Conservation (phyloP, 2,888 invertebrate species). For the Phalera bucephala region DNA sequence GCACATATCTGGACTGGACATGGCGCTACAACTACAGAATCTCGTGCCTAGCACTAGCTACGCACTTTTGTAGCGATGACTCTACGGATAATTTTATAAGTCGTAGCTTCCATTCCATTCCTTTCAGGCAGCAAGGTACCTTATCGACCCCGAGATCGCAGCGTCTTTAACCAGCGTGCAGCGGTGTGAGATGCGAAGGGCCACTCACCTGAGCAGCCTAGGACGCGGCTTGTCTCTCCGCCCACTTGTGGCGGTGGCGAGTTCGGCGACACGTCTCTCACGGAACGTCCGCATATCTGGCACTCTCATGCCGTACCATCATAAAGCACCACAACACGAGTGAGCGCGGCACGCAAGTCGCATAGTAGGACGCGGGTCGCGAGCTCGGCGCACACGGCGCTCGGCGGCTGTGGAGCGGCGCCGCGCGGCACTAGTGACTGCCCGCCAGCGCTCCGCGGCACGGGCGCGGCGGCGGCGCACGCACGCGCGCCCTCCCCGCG, state of each 20-base stretch:
- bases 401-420: constrained; percentile 44
- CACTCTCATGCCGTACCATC: constrained; percentile 78
- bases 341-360: constrained; percentile 67
- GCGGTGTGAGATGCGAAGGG: constrained; percentile 60
- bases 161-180: constrained; percentile 59
- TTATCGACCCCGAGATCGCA: constrained; percentile 73
- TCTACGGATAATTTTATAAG: constrained; percentile 12
- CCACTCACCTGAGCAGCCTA: constrained; percentile 77
- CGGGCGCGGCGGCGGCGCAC: constrained; percentile 55
- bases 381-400: constrained; percentile 39
- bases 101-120: constrained; percentile 22
- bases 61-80: constrained; percentile 31
- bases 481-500: constrained; percentile 28
- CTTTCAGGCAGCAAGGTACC: constrained; percentile 39
- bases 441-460: constrained; percentile 52
- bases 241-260: constrained; percentile 76
- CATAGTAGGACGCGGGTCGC: constrained; percentile 55
- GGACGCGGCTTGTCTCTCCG: constrained; percentile 65
- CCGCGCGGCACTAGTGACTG: constrained; percentile 64
- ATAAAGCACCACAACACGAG: constrained; percentile 78
- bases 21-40: constrained; percentile 11
- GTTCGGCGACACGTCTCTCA: constrained; percentile 58
- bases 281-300: constrained; percentile 79
- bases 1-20: too few relatives aligned
- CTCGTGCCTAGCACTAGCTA: constrained; percentile 30